These are phyloP conservation scores for Tachycineta bicolor DNA, from an alignment of 2,113 vertebrate genomes.

Conservation along the genomic window DNA sequence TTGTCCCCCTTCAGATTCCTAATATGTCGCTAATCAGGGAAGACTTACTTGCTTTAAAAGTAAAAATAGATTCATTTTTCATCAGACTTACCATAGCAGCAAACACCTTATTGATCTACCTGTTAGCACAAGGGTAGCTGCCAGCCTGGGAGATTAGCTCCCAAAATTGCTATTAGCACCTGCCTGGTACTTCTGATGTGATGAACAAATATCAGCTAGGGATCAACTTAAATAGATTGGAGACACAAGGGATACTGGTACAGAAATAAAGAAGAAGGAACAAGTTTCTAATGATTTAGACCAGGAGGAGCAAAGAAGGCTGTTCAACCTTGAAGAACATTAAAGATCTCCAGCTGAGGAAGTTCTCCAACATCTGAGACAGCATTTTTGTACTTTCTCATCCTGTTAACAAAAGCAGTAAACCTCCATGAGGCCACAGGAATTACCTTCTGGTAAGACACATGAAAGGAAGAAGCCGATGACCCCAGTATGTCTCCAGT, in stretches of 20 bases:
- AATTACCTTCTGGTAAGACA: background rate
- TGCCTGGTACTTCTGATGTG: background rate
- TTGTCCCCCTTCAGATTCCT: background rate
- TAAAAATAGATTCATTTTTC: background rate
- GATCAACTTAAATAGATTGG: background rate
- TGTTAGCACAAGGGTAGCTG: background rate
- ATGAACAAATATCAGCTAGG: background rate
- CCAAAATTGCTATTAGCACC: background rate
- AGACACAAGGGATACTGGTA: background rate
- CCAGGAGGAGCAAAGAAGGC: background rate
- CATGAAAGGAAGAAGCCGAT: background rate
- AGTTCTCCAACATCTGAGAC: background rate
- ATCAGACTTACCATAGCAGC: background rate
- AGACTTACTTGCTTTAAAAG: background rate
- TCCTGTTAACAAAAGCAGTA: background rate
- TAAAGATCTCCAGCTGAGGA: background rate
- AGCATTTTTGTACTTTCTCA: background rate
- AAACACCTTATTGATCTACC: background rate
- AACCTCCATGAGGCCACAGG: background rate
- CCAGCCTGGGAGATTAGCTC: background rate
- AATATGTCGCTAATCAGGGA: background rate
- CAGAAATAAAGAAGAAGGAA: background rate
- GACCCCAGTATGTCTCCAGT: background rate
- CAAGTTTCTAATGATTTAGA: background rate
- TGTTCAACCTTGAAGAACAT: background rate